phyloP scores from a whole-genome alignment of 2,888 invertebrate species.

The Dicycla oo region DNA sequence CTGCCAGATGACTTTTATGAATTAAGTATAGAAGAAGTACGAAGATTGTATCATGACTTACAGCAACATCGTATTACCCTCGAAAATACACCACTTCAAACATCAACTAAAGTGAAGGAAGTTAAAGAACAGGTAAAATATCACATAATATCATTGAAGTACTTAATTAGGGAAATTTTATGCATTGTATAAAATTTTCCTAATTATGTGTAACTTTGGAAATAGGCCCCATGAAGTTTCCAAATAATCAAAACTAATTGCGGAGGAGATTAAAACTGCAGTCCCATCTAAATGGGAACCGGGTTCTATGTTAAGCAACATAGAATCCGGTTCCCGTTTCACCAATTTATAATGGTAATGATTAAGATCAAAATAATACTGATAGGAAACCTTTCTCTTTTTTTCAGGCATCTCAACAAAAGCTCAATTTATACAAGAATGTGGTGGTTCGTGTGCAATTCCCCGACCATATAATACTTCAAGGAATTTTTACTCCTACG shows the following conservation, averaged over 20 bases:
- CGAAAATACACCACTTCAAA: slow-evolving; percentile 94
- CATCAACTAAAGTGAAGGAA: slow-evolving; percentile 81
- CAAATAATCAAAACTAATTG: neutral
- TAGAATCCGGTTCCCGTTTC: neutral
- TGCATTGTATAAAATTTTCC: neutral
- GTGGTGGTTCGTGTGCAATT: slow-evolving; percentile 96
- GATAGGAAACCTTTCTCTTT: neutral
- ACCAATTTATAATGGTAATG: neutral
- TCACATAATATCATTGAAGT: slow-evolving; percentile 2
- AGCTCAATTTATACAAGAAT: slow-evolving; percentile 93
- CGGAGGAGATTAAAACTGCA: neutral
- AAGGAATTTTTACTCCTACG: slow-evolving; percentile 95
- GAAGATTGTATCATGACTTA: slow-evolving; percentile 93
- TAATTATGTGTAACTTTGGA: neutral
- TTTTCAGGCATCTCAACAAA: slow-evolving; percentile 77
- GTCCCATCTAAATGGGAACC: neutral
- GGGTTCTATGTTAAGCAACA: neutral
- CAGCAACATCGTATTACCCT: slow-evolving; percentile 91
- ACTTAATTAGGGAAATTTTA: neutral
- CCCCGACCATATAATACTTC: slow-evolving; percentile 95
- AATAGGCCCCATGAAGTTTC: neutral
- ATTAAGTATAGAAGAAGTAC: slow-evolving; percentile 95
- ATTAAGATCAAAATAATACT: slow-evolving; percentile 2
- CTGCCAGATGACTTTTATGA: slow-evolving; percentile 97
- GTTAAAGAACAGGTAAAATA: slow-evolving; percentile 74